Percentiles rank a stretch among this genome's conserved stretches.
Evolutionary conservation across 2,113 vertebrate genomes (phyloP).

Genomic region (Porphyrio hochstetteri): DNA sequence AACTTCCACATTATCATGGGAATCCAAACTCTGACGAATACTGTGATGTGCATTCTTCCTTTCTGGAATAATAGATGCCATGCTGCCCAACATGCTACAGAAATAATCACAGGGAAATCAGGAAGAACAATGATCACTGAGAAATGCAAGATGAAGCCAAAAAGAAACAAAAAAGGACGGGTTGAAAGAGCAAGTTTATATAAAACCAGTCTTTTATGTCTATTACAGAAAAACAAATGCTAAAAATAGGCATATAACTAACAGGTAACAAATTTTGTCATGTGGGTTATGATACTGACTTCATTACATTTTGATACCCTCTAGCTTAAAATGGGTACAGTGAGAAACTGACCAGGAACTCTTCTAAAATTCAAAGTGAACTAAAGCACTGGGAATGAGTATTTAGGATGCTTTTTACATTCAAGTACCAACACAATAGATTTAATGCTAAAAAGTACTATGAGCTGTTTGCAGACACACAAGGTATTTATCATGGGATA

Average conservation of each 20-base stretch:
- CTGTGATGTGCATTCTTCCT: conserved; percentile 98
- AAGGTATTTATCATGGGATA: background rate
- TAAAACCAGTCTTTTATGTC: background rate
- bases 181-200: background rate
- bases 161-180: background rate
- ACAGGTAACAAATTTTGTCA: background rate
- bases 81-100: conserved; percentile 92
- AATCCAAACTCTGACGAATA: conserved; percentile 98
- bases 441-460: background rate
- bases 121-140: background rate
- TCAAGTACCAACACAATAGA: background rate
- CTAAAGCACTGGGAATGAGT: background rate
- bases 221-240: background rate
- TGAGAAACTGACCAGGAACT: background rate
- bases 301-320: background rate
- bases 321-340: background rate
- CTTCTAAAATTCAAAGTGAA: background rate
- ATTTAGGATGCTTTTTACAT: background rate
- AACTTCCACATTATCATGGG: conserved; percentile 96
- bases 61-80: conserved; percentile 98
- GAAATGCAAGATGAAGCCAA: background rate
- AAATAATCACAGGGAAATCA: background rate
- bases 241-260: background rate
- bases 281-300: background rate
- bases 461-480: background rate